These are phyloP conservation scores for Melospiza georgiana DNA, from an alignment of 2,113 vertebrate species.

Conservation along the genomic window DNA sequence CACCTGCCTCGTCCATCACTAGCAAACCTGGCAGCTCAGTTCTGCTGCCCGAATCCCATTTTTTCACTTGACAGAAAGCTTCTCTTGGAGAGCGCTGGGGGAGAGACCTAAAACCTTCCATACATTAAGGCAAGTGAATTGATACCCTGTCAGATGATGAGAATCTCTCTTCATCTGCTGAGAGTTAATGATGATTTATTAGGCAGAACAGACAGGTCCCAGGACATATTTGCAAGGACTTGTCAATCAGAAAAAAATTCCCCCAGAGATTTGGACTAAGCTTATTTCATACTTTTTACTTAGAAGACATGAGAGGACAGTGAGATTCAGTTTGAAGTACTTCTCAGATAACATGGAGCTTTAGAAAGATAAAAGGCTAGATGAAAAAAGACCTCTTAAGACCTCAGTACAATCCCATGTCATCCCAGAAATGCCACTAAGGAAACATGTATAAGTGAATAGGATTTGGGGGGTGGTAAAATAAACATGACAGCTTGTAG, in stretches of 20 bases:
- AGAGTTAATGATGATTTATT: slow-evolving; percentile 63
- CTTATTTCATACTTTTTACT: slow-evolving; percentile 28
- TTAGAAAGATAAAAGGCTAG: slow-evolving; percentile 22
- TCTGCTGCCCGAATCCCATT: slow-evolving; percentile 24
- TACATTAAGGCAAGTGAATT: slow-evolving; percentile 50
- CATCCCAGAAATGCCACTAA: slow-evolving; percentile 2
- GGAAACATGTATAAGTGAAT: not conserved
- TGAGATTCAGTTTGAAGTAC: not conserved
- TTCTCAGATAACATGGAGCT: slow-evolving; percentile 5
- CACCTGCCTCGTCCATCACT: slow-evolving; percentile 51
- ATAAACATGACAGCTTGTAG: not conserved
- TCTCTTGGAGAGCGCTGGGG: not conserved
- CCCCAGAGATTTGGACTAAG: slow-evolving; percentile 10
- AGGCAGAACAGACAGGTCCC: slow-evolving; percentile 34
- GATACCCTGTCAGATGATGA: slow-evolving; percentile 42
- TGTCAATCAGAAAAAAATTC: slow-evolving; percentile 43
- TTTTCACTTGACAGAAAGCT: slow-evolving; percentile 55
- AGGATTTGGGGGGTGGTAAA: not conserved
- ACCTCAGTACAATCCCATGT: not conserved
- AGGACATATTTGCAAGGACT: slow-evolving; percentile 32
- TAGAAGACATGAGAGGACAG: slow-evolving; percentile 11
- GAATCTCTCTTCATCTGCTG: slow-evolving; percentile 40
- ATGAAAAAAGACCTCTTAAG: slow-evolving; percentile 22
- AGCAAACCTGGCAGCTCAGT: slow-evolving; percentile 12
- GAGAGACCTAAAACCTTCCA: slow-evolving; percentile 14